A percentile compares a stretch with the other conserved stretches of the same genome.
These are phyloP conservation scores for Sycophila texana DNA, from an alignment of 2,888 invertebrate genomes.

Conservation along the genomic window DNA sequence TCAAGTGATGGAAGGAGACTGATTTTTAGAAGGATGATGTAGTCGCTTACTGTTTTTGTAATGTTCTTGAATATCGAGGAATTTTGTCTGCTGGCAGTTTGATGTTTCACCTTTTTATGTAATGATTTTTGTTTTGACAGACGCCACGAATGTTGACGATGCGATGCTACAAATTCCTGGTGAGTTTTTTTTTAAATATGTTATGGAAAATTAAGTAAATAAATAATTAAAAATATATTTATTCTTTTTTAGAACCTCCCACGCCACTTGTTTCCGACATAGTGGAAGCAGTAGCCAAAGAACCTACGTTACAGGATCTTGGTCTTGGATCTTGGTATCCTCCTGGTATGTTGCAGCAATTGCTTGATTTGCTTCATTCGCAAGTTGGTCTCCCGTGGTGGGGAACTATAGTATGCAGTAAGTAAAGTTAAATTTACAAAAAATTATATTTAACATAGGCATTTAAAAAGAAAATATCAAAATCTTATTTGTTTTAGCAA, in stretches of 20 bases:
- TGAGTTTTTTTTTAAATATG: constrained; percentile 9
- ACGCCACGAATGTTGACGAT: constrained; percentile 4
- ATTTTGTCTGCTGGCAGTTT: not conserved
- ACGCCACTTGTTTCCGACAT: constrained; percentile 64
- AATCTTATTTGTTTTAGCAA: constrained; percentile 75
- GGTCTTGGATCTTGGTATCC: constrained; percentile 88
- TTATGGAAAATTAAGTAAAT: not conserved
- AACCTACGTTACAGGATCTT: constrained; percentile 86
- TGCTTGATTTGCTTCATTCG: constrained; percentile 90
- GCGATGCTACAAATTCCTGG: constrained; percentile 47
- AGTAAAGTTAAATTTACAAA: constrained; percentile 41
- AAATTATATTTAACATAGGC: constrained; percentile 45
- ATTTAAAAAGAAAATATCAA: constrained; percentile 15
- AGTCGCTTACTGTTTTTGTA: not conserved
- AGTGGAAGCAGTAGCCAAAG: constrained; percentile 71
- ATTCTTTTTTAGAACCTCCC: constrained; percentile 61
- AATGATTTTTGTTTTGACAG: constrained; percentile 15
- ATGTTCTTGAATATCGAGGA: not conserved
- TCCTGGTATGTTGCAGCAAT: constrained; percentile 88
- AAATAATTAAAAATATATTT: constrained; percentile 1
- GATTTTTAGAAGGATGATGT: not conserved
- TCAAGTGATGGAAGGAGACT: not conserved
- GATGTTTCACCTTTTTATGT: not conserved
- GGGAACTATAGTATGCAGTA: constrained; percentile 87
- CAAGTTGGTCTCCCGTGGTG: constrained; percentile 93